Conservation (phyloP, 2,797 vertebrate genomes). For the Varecia variegata region DNA sequence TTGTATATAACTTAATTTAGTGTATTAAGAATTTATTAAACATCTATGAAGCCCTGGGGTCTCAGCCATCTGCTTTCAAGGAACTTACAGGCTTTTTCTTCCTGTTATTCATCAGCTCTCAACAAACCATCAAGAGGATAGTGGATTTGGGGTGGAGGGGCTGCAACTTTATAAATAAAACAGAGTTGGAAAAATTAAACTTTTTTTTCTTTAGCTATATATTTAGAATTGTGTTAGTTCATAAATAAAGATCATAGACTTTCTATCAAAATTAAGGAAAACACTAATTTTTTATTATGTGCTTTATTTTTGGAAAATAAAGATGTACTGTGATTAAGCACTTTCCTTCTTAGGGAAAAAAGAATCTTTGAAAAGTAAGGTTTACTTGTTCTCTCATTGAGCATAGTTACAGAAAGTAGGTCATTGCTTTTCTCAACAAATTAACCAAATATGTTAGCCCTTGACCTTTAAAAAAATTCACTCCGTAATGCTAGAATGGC, state of each 20-base stretch:
- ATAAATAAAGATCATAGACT: background rate
- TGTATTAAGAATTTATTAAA: background rate
- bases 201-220: background rate
- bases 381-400: constrained; percentile 21
- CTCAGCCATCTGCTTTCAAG: background rate
- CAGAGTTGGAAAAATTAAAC: background rate
- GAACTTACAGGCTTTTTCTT: background rate
- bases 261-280: background rate
- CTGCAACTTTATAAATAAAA: background rate
- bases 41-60: background rate
- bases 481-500: background rate
- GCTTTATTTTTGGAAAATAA: background rate
- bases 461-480: constrained; percentile 41
- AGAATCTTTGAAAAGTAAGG: constrained; percentile 22
- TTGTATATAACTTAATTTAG: background rate
- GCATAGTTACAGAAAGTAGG: constrained; percentile 51
- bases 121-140: background rate
- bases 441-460: constrained; percentile 62
- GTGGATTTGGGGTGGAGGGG: background rate
- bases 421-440: constrained; percentile 59
- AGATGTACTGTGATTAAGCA: background rate
- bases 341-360: background rate
- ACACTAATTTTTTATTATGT: constrained; percentile 1
- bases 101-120: background rate
- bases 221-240: background rate